Conservation (phyloP, 2,113 vertebrate species). For the Tyrannus savana region DNA sequence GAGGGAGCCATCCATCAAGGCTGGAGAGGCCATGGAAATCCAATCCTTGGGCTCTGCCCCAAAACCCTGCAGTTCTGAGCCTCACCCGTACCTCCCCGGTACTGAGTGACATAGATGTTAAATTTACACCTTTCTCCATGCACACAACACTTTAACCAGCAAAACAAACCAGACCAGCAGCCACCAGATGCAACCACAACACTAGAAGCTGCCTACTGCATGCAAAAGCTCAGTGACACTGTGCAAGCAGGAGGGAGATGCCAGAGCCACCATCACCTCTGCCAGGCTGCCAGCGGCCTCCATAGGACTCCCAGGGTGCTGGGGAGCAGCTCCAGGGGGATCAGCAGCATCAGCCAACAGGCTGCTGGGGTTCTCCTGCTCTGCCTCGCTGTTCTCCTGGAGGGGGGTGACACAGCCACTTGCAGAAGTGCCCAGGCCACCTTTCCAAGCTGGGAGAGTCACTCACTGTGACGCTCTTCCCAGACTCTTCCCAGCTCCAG, state of each 20-base stretch:
- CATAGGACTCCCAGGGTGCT: conserved; percentile 62
- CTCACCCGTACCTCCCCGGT: neutral
- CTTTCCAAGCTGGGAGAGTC: accelerated
- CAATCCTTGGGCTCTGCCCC: neutral
- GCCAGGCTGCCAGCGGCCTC: conserved; percentile 71
- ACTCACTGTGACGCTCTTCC: too few relatives aligned
- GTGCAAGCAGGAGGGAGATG: neutral
- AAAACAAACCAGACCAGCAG: neutral
- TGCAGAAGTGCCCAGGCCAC: neutral
- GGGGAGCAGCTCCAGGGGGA: conserved; percentile 75
- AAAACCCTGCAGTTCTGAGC: neutral
- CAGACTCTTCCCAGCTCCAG: neutral
- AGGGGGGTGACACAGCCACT: neutral
- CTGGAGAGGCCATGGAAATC: neutral
- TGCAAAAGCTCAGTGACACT: neutral
- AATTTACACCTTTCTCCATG: too few relatives aligned
- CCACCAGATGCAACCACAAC: neutral
- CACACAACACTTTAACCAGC: neutral
- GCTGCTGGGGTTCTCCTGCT: neutral
- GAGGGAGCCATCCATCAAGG: neutral
- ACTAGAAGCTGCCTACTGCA: neutral
- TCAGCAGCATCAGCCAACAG: conserved; percentile 69
- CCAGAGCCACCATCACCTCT: conserved; percentile 55
- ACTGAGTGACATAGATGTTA: neutral
- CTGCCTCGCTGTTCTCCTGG: conserved; percentile 75